Evolutionary conservation across 2,888 invertebrate species (phyloP), one percentile per base, ranked within the genome.

Genomic region (Alitta virens): DNA sequence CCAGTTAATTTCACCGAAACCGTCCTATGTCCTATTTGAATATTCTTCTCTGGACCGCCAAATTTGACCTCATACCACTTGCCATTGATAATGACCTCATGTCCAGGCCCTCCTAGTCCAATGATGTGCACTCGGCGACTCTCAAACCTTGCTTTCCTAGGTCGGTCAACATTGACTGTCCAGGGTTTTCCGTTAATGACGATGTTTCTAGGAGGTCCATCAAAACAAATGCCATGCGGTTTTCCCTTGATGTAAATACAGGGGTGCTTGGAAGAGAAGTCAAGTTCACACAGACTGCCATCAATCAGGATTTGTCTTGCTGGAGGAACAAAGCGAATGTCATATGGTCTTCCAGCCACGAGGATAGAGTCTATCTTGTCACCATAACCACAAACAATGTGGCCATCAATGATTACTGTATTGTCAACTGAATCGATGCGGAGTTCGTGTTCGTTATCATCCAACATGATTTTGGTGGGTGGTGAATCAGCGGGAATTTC

Each of bases 181-280:
- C 74, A 77, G 85, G 92, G 91, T 65, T 89, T 86, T 9, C 90
- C 90, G 78, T 98, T 92, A 54, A 99, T 89, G 74, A 89, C 92
- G 40, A 98, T 84, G 76, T 97, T 96, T 59, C 94, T 86, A 0
- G 94, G 93, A 0, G 95, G 95, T 14, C 92, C 92, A 18, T 97
- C 97, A 70, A 96, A 89, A 71, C 90, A 88, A 42, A 97, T 89
- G 65, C 89, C 87, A 68, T 83, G 82, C 42, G 74, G 68, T 56
- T 74, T 73, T 55, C 81, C 82, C 59, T 83, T 78, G 53, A 83
- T 78, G n/a, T 75, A 71, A 23, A 80, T 73, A 63, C 72, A 72
- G n/a, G 81, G 81, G 50, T 75, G 72, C 46, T 68, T 71, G 26
- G 71, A 67, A 49, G 75, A 72, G 14, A 80, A 67, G 61, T 76